Base-by-base conservation (phyloP, 2,113 vertebrate species). In the Leptocoma aspasia region DNA sequence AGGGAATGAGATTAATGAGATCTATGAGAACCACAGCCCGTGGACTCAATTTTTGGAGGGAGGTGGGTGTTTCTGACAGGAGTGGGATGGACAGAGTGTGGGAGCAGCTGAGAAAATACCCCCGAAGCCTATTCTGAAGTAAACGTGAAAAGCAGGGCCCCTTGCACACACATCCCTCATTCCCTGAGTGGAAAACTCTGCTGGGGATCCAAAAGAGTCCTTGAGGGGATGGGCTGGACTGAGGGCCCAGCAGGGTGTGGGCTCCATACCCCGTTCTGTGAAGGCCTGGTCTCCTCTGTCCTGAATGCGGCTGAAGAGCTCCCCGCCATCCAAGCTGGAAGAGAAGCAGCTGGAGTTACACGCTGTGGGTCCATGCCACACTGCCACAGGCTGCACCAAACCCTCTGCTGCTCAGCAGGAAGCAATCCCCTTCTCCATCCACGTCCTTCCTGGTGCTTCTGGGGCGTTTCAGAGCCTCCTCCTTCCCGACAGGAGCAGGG, bases 281-380 rank as follows among this genome's bases (percentile, higher is more conserved):
- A 99, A 99, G 11, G 99, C 99, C 88, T 99, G 99, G 97, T 99
- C 99, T 94, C 99, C 99, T 95, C 99, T 96, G 97, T 99, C 99
- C 95, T 99, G 99, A 77, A 99, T 99, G 21, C 99, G 97, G 97
- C 99, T 99, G 72, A 99, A 99, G 86, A 99, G 98, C 87, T 99
- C 99, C 33, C 99, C 99, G 2, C 99, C 99, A 5, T 99, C 99
- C 98, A 99, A 98, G 96, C 99, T 99, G 96, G 33, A 98, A 98
- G 66, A 94, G 76, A 96, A 91, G 30, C 20, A 24, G 13, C 4
- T 0, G 3, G 42, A 0, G 2, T 97, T 2, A 60, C 27, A 15
- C 0, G 2, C 68, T 9, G 16, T 1, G 0, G 47, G 22, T 7
- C 57, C 10, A 0, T 0, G 31, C 5, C 77, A 3, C 24, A 0